Conservation (phyloP, 2,888 invertebrate species). For the Pteria penguin region DNA sequence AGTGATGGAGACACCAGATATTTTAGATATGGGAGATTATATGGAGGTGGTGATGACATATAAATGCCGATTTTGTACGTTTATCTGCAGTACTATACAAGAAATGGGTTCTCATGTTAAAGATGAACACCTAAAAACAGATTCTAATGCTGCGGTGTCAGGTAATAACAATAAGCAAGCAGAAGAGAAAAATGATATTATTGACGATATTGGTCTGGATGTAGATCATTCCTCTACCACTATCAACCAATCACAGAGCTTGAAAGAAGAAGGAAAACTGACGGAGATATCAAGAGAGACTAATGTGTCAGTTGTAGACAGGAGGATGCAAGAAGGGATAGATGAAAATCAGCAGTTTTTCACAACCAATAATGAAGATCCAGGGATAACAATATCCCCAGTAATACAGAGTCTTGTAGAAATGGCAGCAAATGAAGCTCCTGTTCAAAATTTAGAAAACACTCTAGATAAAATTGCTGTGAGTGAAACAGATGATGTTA, state of each 20-base stretch:
- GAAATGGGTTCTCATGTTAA: slow-evolving; percentile 67
- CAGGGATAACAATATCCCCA: background rate
- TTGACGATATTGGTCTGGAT: too few relatives aligned
- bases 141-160: background rate
- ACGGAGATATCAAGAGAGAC: background rate
- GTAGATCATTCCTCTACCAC: background rate
- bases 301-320: background rate
- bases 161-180: background rate
- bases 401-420: background rate
- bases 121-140: slow-evolving; percentile 42
- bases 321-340: too few relatives aligned
- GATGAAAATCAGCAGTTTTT: background rate
- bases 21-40: slow-evolving; percentile 79
- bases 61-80: slow-evolving; percentile 83
- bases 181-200: background rate
- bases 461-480: background rate
- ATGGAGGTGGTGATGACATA: slow-evolving; percentile 83
- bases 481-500: background rate
- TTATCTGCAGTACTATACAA: slow-evolving; percentile 75
- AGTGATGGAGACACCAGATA: slow-evolving; percentile 17
- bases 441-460: background rate
- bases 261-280: background rate
- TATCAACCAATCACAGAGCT: background rate
- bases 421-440: background rate
- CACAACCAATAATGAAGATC: background rate